These are phyloP conservation scores for Gibbula magus DNA, from an alignment of 2,888 invertebrate genomes.

Conservation along the genomic window DNA sequence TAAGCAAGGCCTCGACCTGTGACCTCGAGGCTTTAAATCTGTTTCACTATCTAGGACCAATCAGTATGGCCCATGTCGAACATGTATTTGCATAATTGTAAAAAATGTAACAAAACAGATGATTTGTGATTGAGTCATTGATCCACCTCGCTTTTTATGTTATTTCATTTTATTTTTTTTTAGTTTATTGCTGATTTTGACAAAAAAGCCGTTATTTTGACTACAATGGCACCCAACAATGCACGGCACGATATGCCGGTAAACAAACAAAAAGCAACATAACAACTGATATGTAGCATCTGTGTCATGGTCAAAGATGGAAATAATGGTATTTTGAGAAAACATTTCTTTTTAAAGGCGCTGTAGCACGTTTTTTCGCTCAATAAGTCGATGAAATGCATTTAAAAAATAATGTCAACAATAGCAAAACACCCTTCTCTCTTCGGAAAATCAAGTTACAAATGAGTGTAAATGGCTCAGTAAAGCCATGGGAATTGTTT, in stretches of 20 bases:
- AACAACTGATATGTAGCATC: slow-evolving; percentile 17
- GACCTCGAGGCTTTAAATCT: not conserved
- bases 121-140: not conserved
- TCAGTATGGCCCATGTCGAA: not conserved
- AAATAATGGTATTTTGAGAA: not conserved
- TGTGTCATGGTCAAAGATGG: not conserved
- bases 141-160: not conserved
- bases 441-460: too few species aligned
- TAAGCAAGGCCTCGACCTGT: too few species aligned
- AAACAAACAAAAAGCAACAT: slow-evolving; percentile 16
- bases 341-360: not conserved
- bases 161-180: not conserved
- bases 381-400: too few species aligned
- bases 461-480: too few species aligned
- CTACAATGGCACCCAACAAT: slow-evolving; percentile 12
- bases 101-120: not conserved
- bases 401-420: too few species aligned
- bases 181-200: slow-evolving; percentile 18
- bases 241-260: not conserved
- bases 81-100: slow-evolving; percentile 10
- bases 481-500: too few species aligned
- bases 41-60: not conserved
- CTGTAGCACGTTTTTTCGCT: too few species aligned
- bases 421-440: too few species aligned
- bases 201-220: slow-evolving; percentile 16